Evolutionary conservation across 1,140 invertebrate species (phyloP).

Genomic region (Drosophila obscura): DNA sequence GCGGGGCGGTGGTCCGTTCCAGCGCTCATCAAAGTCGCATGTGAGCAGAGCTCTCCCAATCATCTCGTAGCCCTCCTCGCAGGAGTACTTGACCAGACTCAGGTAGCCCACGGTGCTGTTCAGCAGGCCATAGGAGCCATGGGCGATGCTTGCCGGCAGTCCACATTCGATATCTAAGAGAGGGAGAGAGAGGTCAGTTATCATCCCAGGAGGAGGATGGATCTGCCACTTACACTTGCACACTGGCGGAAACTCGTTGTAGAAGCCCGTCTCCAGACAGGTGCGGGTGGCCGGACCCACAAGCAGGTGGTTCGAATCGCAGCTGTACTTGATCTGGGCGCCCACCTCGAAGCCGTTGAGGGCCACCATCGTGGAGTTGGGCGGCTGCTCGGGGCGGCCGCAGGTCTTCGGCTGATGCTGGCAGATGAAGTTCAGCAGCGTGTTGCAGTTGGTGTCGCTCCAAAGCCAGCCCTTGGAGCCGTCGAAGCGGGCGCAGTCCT

Average conservation of each 20-base stretch:
- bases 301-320: conserved; percentile 93
- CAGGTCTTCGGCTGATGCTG: conserved; percentile 96
- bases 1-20: conserved; percentile 96
- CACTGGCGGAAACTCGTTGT: conserved; percentile 96
- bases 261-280: conserved; percentile 95
- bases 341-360: conserved; percentile 91
- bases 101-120: conserved; percentile 94
- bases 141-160: conserved; percentile 92
- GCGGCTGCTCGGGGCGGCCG: conserved; percentile 94
- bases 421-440: conserved; percentile 95
- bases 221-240: conserved; percentile 91
- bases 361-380: conserved; percentile 94
- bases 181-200: neutral
- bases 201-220: neutral
- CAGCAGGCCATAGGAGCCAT: conserved; percentile 91
- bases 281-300: conserved; percentile 93
- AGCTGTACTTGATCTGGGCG: conserved; percentile 93
- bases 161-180: conserved; percentile 93
- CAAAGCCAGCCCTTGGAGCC: conserved; percentile 97
- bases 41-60: conserved; percentile 91
- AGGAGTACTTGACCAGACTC: conserved; percentile 93
- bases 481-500: conserved; percentile 95
- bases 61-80: conserved; percentile 93
- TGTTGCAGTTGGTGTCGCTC: conserved; percentile 95
- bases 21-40: conserved; percentile 96